Evolutionary conservation across 2,113 vertebrate genomes (phyloP), one percentile per base, ranked within the genome.

Genomic region (Tachuris rubrigastra): DNA sequence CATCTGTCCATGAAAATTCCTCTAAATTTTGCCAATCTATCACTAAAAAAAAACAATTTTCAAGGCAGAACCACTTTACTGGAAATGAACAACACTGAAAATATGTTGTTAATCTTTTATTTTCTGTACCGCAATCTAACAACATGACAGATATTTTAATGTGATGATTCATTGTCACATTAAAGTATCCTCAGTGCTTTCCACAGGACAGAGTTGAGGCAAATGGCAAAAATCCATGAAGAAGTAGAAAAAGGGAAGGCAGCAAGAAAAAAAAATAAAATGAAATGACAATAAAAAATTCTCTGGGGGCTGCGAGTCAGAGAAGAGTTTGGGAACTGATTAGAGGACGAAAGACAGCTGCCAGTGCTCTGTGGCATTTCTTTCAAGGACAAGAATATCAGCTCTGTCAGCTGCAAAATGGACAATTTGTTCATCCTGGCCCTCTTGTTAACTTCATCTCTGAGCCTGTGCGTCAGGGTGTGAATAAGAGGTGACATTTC

Each of bases 321-420:
- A 74, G 58, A 72, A 71, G 24, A 83, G 25, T 55, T 72, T 93
- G 53, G 23, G 50, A 85, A 79, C 17, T 85, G 67, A 91, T 5
- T 49, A 53, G n/a, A 49, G 92, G 62, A 88, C 91, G 65, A 91
- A 41, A 84, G 72, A 81, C 44, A 87, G 62, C 62, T 91, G 49
- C 28, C 42, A 78, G 62, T 28, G 31, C 20, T 92, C 75, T 82
- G 28, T 83, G 47, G 46, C 33, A 33, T 58, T 80, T 82, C 25
- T 72, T 88, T 85, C 63, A 83, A 66, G 55, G 41, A 65, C 47
- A 85, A n/a, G n/a, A 95, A 52, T n/a, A 87, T 47, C 15, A 76
- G 9, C 23, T 56, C 31, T 87, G 53, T 71, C 58, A 88, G 82
- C 66, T 76, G 49, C 27, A 87, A 68, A 95, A 82, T 18, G 6